phyloP scores from a whole-genome alignment of 1,140 invertebrate genomes.

The Latrodectus geometricus region DNA sequence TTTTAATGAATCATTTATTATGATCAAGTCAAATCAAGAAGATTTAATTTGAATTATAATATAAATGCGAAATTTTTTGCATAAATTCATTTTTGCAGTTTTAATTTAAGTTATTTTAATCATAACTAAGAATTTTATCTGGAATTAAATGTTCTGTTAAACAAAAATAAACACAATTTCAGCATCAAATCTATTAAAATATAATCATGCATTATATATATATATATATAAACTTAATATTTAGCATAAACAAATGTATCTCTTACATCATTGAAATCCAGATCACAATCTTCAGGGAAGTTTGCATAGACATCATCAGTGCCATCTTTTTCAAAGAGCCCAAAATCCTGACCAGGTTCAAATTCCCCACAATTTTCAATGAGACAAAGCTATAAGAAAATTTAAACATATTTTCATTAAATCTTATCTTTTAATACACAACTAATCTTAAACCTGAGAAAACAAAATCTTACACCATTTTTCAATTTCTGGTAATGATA shows the following conservation, averaged over 20 bases:
- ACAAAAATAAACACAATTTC: neutral
- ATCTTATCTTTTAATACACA: no score
- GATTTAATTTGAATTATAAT: no score
- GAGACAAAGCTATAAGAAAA: constrained; percentile 24
- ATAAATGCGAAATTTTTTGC: no score
- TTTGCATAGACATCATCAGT: constrained; percentile 78
- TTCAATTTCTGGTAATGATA: no score
- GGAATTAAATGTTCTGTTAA: neutral
- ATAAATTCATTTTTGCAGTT: no score
- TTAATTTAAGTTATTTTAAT: no score
- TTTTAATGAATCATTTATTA: no score
- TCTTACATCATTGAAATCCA: constrained; percentile 63
- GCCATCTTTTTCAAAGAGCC: constrained; percentile 77
- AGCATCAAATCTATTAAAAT: neutral
- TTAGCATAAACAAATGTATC: neutral
- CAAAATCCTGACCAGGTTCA: constrained; percentile 74
- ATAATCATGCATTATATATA: neutral
- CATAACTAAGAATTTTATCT: no score
- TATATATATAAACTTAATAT: neutral
- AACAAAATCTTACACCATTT: no score
- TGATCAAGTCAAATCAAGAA: no score
- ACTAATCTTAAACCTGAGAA: no score
- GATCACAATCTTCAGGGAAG: constrained; percentile 77
- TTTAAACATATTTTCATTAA: neutral
- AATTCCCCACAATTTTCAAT: constrained; percentile 79